A percentile compares a stretch with the other conserved stretches of the same genome.
Conservation (phyloP, 2,888 invertebrate genomes). For the Baccha elongata region DNA sequence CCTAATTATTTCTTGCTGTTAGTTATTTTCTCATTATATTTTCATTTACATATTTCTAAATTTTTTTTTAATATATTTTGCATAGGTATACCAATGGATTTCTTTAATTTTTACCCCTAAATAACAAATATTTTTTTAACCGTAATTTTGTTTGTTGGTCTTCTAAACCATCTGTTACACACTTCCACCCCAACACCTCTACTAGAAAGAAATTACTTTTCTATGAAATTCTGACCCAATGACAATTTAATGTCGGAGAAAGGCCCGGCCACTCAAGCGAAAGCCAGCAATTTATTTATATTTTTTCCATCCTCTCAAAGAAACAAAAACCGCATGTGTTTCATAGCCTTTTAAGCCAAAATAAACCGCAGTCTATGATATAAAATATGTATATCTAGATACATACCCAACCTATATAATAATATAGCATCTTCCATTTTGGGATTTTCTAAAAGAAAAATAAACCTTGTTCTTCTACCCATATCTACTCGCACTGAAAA, state of each 20-base stretch:
- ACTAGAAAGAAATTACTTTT: constrained; percentile 21
- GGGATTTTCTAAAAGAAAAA: constrained; percentile 8
- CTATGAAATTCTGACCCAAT: constrained; percentile 29
- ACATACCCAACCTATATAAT: neutral
- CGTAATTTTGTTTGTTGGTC: no score
- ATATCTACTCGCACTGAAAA: neutral
- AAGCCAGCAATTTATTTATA: constrained; percentile 20
- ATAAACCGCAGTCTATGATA: constrained; percentile 6
- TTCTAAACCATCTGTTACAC: constrained; percentile 23
- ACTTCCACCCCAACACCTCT: constrained; percentile 26
- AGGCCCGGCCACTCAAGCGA: constrained; percentile 24
- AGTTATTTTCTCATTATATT: no score
- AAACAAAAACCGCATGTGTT: constrained; percentile 15
- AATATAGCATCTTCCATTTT: neutral
- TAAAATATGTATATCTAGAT: neutral
- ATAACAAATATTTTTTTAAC: no score
- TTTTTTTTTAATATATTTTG: no score
- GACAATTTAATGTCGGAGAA: constrained; percentile 14
- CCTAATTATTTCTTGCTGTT: no score
- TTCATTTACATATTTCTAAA: no score
- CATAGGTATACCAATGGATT: no score
- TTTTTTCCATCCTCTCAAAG: neutral
- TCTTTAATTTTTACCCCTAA: no score
- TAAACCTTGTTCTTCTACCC: constrained; percentile 7
- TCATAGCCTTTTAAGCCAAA: constrained; percentile 23